Evolutionary conservation across 2,113 vertebrate genomes (phyloP), one percentile per base, ranked within the genome.

Genomic region (Phaethon lepturus): DNA sequence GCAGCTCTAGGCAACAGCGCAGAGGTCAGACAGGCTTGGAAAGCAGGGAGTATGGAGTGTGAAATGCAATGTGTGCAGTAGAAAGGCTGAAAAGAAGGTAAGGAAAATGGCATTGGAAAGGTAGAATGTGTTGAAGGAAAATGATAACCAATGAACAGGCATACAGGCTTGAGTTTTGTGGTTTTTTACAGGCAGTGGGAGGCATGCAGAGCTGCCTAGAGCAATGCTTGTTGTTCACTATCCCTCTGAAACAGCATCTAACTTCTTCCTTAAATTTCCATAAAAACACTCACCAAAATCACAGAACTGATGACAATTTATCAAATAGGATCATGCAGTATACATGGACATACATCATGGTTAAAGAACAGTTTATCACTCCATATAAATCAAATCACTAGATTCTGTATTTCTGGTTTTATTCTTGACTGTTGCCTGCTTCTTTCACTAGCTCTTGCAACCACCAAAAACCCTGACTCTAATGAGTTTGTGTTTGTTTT

Each of bases 81-180:
- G 38, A 76, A 81, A 12, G 33, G 69, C 26, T 91, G 73, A 47
- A 87, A 63, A 96, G 35, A 69, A 38, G 45, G 33, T 55, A 33
- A 89, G 45, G 40, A 35, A 67, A 59, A 0, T 12, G 42, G 73
- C 50, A 52, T 0, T 24, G 75, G 49, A 64, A 82, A 52, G 44
- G 9, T 53, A 13, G 44, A 74, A 77, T 1, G 24, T 23, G 55
- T 14, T 2, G 1, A 77, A 44, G 50, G 20, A 91, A 85, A 81
- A 89, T 0, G 0, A 33, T 12, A 44, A 63, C 23, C 47, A 38
- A 6, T 1, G 19, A 69, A 47, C 17, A 66, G 45, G 22, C 11
- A 52, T 1, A 55, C 4, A 9, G 44, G 35, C 55, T 80, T 38
- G 68, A 83, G 25, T 17, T 28, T n/a, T 19, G 31, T 62, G 28